Percentiles rank a stretch among this genome's conserved stretches.
These are phyloP conservation scores for Bubo scandiacus DNA, from an alignment of 2,113 vertebrate genomes.

Conservation along the genomic window DNA sequence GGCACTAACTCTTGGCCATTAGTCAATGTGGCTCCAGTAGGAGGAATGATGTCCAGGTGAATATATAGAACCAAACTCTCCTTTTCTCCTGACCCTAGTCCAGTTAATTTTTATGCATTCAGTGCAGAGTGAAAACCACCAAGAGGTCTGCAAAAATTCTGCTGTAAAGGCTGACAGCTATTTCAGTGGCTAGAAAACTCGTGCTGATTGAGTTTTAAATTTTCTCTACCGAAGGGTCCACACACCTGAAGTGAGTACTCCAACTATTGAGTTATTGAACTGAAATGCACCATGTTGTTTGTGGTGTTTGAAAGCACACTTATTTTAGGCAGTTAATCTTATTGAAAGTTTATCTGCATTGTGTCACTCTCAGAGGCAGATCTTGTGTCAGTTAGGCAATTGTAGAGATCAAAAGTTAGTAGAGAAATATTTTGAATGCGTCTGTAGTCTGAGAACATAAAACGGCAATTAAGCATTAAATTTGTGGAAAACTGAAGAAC, in stretches of 20 bases:
- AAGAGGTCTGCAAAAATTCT: background rate
- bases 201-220: background rate
- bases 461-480: background rate
- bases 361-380: background rate
- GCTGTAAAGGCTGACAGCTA: background rate
- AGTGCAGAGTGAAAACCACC: background rate
- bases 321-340: background rate
- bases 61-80: background rate
- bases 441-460: background rate
- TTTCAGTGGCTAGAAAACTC: background rate
- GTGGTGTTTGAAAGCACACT: background rate
- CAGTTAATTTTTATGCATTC: background rate
- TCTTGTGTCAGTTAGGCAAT: too few relatives aligned
- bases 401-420: background rate
- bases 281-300: background rate
- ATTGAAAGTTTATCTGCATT: background rate
- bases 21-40: background rate
- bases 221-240: background rate
- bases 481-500: background rate
- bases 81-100: background rate
- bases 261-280: background rate
- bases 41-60: background rate
- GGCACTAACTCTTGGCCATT: background rate
- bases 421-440: background rate
- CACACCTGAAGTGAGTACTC: background rate